phyloP scores from a whole-genome alignment of 2,113 vertebrate genomes.

The Petrocephalus microphthalmus region DNA sequence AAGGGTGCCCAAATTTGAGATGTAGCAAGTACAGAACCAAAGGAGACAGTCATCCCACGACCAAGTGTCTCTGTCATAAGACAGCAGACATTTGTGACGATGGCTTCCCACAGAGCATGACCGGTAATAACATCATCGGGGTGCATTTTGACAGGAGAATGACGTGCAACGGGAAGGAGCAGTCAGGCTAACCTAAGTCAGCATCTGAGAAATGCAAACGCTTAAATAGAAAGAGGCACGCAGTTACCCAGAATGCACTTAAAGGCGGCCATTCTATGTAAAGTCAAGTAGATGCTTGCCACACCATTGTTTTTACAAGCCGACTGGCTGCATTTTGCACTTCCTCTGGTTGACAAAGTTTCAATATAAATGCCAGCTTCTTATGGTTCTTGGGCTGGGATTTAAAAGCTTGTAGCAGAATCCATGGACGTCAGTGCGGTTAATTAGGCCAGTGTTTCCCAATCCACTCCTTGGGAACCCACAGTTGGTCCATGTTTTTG shows the following conservation, averaged over 20 bases:
- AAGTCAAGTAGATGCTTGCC: slow-evolving; percentile 14
- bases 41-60: slow-evolving; percentile 29
- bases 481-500: neutral
- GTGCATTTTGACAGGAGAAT: slow-evolving; percentile 4
- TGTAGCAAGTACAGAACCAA: neutral
- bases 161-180: slow-evolving; percentile 22
- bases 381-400: slow-evolving; percentile 22
- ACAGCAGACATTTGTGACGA: neutral
- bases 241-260: slow-evolving; percentile 30
- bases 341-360: neutral
- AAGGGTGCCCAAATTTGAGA: neutral
- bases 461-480: neutral
- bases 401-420: neutral
- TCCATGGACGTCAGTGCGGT: neutral
- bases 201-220: neutral
- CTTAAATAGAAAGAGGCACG: slow-evolving; percentile 34
- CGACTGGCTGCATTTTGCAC: neutral
- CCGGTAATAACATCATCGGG: slow-evolving; percentile 12
- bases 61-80: neutral
- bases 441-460: neutral
- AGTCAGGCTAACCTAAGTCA: slow-evolving; percentile 26
- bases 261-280: slow-evolving; percentile 33
- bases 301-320: slow-evolving; percentile 2
- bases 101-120: slow-evolving; percentile 19
- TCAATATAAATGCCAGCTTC: slow-evolving; percentile 17